Conservation (phyloP, 2,888 invertebrate genomes). For the Iphiclides podalirius region DNA sequence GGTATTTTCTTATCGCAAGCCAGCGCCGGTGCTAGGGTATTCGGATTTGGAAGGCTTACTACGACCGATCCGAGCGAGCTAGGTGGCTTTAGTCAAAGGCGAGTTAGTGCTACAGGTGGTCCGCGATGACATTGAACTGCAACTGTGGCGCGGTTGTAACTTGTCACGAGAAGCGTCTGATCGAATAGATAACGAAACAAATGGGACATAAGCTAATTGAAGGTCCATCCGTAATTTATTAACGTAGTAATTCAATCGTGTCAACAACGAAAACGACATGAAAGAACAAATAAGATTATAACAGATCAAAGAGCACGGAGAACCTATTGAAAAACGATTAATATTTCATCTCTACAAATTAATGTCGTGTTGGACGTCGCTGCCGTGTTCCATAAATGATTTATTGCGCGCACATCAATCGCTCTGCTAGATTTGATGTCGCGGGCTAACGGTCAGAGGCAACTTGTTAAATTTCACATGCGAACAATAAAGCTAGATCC, state of each 20-base stretch:
- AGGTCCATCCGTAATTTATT: no score
- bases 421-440: conserved; percentile 1
- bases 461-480: conserved; percentile 1
- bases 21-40: no score
- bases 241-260: background rate
- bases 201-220: no score
- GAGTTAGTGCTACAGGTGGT: conserved; percentile 8
- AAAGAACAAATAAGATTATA: conserved; percentile 4
- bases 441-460: conserved; percentile 1
- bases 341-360: background rate
- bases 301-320: background rate
- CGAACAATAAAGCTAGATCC: background rate
- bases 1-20: background rate
- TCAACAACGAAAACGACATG: background rate
- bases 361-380: background rate
- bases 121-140: conserved; percentile 9
- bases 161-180: conserved; percentile 15
- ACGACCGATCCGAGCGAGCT: no score
- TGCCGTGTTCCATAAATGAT: conserved; percentile 1
- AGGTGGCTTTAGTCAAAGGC: no score
- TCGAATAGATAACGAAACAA: conserved; percentile 21
- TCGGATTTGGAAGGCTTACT: no score
- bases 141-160: conserved; percentile 1
- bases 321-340: background rate
- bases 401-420: conserved; percentile 15